Base-by-base conservation (phyloP, 2,888 invertebrate genomes). In the Cheilosia scutellata region DNA sequence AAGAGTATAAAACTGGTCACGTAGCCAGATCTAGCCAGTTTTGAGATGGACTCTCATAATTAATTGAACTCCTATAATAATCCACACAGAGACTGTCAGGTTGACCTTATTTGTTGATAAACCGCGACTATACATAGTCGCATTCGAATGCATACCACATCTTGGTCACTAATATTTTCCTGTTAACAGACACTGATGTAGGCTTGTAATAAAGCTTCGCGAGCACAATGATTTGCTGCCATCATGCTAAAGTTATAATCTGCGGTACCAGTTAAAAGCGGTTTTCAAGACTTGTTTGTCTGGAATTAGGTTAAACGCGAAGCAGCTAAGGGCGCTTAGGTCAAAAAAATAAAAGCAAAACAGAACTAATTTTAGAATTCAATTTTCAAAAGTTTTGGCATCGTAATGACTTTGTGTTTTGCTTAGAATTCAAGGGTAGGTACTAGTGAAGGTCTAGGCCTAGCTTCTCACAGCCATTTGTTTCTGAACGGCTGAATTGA, bases 61-160 rank as follows among this genome's bases (percentile, higher is more conserved):
- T 77, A 76, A 68, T 76, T 77, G 76, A 80, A 82, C 76, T 42
- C 25, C 11, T 37, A 11, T 20, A 63, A 44, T 58, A 53, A 76
- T 72, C 63, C 29, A 70, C 42, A 83, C 65, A 77, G 72, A 82
- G 62, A 68, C 42, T 72, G 29, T 51, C 49, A 66, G 37, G 16
- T 40, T 86, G 86, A 86, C 86, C 86, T 80, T 77, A 82, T 82
- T 77, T 58, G 31, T 33, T 82, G 86, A 86, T 82, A 72, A 75
- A 65, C 53, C 13, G 42, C 13, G 42, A 33, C 53, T 9, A 9
- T 29, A 49, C 13, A 62, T n/a, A 47, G 2, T 71, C 16, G 31
- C n/a, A n/a, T 51, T 2, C n/a, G 25, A 29, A 29, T 78, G 62
- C 40, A 58, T 55, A 58, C 16, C 37, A 68, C 27, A 33, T 42